A percentile compares a stretch with the other conserved stretches of the same genome.
Evolutionary conservation across 2,888 invertebrate genomes (phyloP).

Genomic region (Noctuana brunneofusca): DNA sequence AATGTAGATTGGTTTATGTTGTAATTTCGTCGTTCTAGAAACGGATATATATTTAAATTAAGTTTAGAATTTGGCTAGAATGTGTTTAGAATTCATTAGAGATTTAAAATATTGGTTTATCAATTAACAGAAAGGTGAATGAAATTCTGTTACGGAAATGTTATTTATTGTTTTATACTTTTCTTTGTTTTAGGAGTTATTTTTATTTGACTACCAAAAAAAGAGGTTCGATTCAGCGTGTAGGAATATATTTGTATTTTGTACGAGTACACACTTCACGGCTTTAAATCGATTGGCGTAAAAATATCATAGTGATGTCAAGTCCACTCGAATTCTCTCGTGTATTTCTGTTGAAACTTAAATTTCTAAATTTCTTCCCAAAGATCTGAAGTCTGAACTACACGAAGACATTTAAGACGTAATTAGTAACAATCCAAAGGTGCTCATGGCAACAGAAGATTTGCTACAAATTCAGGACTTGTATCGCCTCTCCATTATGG

Average conservation of each 20-base stretch:
- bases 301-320: no score
- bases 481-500: conserved; percentile 23
- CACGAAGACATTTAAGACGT: neutral
- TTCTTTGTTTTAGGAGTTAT: neutral
- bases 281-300: no score
- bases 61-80: neutral
- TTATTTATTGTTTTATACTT: no score
- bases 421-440: neutral
- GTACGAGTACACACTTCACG: no score
- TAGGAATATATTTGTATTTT: no score
- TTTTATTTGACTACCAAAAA: neutral
- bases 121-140: no score
- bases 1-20: conserved; percentile 10
- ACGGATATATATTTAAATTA: neutral
- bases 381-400: neutral
- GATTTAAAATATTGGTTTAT: neutral
- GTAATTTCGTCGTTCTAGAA: neutral
- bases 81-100: neutral
- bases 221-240: neutral
- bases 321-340: no score
- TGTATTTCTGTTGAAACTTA: no score
- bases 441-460: neutral
- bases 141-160: no score
- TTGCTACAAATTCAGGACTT: conserved; percentile 25
- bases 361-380: neutral